Base-by-base conservation (phyloP, 2,888 invertebrate species). In the Drosophila cognata region DNA sequence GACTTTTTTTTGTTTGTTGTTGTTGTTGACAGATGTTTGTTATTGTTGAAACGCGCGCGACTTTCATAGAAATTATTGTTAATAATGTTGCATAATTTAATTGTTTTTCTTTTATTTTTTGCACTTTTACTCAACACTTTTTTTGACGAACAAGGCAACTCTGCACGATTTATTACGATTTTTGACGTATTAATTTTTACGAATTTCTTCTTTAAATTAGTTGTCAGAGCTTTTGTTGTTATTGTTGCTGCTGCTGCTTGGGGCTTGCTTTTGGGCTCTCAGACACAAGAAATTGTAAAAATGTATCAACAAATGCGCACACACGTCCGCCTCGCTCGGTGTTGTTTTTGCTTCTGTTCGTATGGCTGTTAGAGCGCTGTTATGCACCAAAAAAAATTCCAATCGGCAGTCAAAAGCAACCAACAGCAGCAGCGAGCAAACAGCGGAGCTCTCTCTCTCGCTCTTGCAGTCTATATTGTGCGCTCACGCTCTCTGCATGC, bases 251-350 rank as follows among this genome's bases (percentile, higher is more conserved):
- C 52, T 71, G 57, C 75, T 55, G 65, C 46, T 71, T 43, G 38
- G 66, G 55, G 16, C 28, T 56, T 46, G 25, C 46, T 46, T 46
- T 38, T 56, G 38, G 56, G 56, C 51, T 69, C 71, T 68, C 62
- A 74, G 64, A 81, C 77, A 77, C 74, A 82, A 77, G 79, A 82
- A 77, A 70, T 85, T 82, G 65, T 71, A 62, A 56, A 79, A 56
- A 66, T 68, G 28, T 76, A 57, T 80, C 57, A 80, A 73, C 65
- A 77, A 67, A 77, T 79, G 80, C 81, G 81, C 74, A 65, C 78
- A 77, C 79, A 79, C 79, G 79, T 79, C 79, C 79, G 79, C 77
- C 79, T 73, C 77, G 81, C 79, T 79, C 79, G 79, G 69, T 77
- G 73, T 79, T 79, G 79, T 73, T 79, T 79, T 79, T 79, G 80